These are phyloP conservation scores for Campylomormyrus numenius DNA, from an alignment of 2,113 vertebrate genomes.

Conservation along the genomic window DNA sequence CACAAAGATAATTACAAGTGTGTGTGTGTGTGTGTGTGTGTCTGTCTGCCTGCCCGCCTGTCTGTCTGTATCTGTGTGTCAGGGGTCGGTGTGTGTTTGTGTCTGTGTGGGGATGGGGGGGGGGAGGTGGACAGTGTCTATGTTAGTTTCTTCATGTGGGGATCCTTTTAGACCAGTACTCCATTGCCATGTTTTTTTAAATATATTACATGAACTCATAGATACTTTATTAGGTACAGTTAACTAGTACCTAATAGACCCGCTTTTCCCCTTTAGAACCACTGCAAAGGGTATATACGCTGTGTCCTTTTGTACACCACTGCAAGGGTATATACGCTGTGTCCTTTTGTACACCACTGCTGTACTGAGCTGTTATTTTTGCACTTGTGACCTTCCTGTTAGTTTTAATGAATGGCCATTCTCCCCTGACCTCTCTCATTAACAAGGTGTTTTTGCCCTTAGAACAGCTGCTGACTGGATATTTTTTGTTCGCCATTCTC, in stretches of 20 bases:
- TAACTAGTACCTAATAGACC: neutral
- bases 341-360: neutral
- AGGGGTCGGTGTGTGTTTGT: neutral
- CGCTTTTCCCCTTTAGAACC: neutral
- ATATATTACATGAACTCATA: neutral
- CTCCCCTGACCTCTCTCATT: neutral
- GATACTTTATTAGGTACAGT: neutral
- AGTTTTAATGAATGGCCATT: neutral
- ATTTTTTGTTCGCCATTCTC: neutral
- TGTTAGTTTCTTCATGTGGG: neutral
- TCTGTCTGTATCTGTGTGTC: neutral
- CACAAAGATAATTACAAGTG: neutral
- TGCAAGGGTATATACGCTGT: neutral
- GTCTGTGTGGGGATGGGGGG: neutral
- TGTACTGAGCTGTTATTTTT: constrained; percentile 3
- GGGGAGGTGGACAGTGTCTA: neutral
- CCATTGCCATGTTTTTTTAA: neutral
- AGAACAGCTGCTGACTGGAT: neutral
- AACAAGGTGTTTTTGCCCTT: neutral
- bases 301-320: neutral
- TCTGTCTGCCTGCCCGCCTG: no score
- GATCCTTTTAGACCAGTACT: neutral
- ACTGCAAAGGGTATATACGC: neutral
- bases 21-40: neutral
- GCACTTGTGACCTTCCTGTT: neutral